Evolutionary conservation across 2,888 invertebrate species (phyloP).

Genomic region (Amblyjoppa proteus): DNA sequence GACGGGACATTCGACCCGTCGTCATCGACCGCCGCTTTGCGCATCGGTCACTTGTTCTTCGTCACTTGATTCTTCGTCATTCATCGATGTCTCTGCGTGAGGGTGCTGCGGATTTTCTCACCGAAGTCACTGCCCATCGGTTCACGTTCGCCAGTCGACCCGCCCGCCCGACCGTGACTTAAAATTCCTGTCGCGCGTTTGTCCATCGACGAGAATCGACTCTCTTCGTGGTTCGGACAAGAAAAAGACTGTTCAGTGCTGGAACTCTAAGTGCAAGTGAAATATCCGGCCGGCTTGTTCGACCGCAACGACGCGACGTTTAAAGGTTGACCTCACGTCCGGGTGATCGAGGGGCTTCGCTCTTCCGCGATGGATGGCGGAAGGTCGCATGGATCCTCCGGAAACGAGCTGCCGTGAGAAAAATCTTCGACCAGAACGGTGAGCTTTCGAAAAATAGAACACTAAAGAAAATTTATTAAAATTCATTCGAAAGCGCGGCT

Average conservation of each 20-base stretch:
- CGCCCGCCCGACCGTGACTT: slow-evolving; percentile 5
- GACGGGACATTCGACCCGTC: slow-evolving; percentile 26
- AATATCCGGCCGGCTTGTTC: slow-evolving; percentile 43
- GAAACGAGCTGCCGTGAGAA: slow-evolving; percentile 38
- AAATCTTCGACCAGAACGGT: slow-evolving; percentile 49
- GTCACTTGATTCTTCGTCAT: slow-evolving; percentile 14
- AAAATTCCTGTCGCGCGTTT: slow-evolving; percentile 41
- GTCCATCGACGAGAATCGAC: slow-evolving; percentile 31
- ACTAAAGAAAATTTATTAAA: no score
- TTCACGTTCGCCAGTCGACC: slow-evolving; percentile 48
- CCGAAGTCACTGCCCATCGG: slow-evolving; percentile 21
- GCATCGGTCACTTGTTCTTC: slow-evolving; percentile 2
- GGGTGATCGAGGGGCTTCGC: slow-evolving; percentile 54
- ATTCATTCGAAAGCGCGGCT: no score
- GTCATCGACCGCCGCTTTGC: slow-evolving; percentile 18
- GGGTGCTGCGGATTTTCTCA: slow-evolving; percentile 18
- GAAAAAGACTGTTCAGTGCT: slow-evolving; percentile 15
- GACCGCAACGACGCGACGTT: slow-evolving; percentile 31
- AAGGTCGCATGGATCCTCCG: slow-evolving; percentile 51
- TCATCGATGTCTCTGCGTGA: slow-evolving; percentile 43
- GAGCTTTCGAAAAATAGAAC: slow-evolving; percentile 24
- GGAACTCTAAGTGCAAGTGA: slow-evolving; percentile 47
- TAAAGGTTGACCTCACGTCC: slow-evolving; percentile 14
- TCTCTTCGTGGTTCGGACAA: background rate
- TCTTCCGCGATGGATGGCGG: slow-evolving; percentile 59